Evolutionary conservation across 2,888 invertebrate genomes (phyloP).

Genomic region (Drosophila suboccidentalis): DNA sequence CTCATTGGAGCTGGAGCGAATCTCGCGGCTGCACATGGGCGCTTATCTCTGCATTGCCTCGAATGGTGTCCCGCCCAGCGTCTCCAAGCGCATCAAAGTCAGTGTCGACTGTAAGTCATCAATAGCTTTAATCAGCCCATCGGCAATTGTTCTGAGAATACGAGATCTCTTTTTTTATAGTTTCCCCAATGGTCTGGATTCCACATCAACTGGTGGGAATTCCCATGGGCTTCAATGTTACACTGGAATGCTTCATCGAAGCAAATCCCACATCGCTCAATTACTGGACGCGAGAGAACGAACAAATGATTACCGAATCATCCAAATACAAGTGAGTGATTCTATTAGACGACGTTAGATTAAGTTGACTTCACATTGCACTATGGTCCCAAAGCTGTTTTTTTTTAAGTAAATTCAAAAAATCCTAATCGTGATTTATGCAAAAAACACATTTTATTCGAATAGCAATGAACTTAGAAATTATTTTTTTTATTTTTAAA

Average conservation of each 20-base stretch:
- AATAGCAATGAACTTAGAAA: no score
- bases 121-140: neutral
- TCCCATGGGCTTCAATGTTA: constrained; percentile 92
- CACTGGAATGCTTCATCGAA: constrained; percentile 95
- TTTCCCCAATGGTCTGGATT: constrained; percentile 96
- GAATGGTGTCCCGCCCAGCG: constrained; percentile 95
- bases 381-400: no score
- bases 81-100: constrained; percentile 96
- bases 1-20: constrained; percentile 92
- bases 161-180: constrained; percentile 86
- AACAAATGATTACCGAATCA: constrained; percentile 95
- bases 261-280: constrained; percentile 96
- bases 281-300: constrained; percentile 95
- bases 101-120: constrained; percentile 95
- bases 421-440: no score
- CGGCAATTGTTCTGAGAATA: neutral
- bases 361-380: no score
- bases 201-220: constrained; percentile 96
- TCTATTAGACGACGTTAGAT: no score
- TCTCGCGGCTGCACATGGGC: constrained; percentile 96
- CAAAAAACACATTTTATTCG: no score
- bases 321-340: constrained; percentile 89
- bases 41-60: constrained; percentile 94
- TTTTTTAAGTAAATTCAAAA: no score
- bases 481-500: no score